phyloP scores from a whole-genome alignment of 37 sponge, comb jelly and placozoan genomes.

The Ianthella basta region DNA sequence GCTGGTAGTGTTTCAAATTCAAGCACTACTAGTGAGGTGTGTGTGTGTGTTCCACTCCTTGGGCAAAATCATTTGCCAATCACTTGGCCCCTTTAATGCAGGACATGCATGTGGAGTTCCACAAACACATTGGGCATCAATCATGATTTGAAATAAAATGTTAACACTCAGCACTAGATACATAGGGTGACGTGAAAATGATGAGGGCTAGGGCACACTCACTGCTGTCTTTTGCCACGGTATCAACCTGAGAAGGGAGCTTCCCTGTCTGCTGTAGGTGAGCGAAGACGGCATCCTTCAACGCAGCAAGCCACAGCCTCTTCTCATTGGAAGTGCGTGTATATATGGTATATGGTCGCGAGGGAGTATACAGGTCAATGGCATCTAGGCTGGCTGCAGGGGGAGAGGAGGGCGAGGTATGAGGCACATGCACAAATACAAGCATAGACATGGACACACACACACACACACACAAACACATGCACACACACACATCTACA shows the following conservation, averaged over 20 bases:
- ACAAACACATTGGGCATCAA: neutral
- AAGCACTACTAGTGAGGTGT: neutral
- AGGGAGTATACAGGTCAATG: conserved; percentile 90
- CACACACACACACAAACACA: neutral
- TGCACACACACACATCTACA: neutral
- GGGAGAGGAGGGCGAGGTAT: neutral
- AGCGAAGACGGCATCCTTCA: conserved; percentile 74
- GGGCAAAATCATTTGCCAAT: too few relatives aligned
- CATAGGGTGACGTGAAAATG: too few relatives aligned
- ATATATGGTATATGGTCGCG: conserved; percentile 90
- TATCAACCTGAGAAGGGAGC: conserved; percentile 4
- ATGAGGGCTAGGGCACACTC: neutral
- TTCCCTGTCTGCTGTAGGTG: conserved; percentile 36
- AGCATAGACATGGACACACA: too few relatives aligned
- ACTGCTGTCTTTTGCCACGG: conserved; percentile 35
- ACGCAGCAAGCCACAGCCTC: conserved; percentile 82
- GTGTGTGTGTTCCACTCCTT: too few relatives aligned
- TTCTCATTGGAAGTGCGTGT: conserved; percentile 79
- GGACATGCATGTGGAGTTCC: neutral
- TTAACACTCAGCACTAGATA: too few relatives aligned
- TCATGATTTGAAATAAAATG: too few relatives aligned
- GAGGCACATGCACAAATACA: neutral
- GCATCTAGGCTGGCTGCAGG: conserved; percentile 76
- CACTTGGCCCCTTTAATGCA: too few relatives aligned
- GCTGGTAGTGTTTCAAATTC: neutral